Percentiles rank a stretch among this genome's conserved stretches.
These are phyloP conservation scores for Piliocolobus tephrosceles DNA, from an alignment of 2,113 vertebrate genomes.

Conservation along the genomic window DNA sequence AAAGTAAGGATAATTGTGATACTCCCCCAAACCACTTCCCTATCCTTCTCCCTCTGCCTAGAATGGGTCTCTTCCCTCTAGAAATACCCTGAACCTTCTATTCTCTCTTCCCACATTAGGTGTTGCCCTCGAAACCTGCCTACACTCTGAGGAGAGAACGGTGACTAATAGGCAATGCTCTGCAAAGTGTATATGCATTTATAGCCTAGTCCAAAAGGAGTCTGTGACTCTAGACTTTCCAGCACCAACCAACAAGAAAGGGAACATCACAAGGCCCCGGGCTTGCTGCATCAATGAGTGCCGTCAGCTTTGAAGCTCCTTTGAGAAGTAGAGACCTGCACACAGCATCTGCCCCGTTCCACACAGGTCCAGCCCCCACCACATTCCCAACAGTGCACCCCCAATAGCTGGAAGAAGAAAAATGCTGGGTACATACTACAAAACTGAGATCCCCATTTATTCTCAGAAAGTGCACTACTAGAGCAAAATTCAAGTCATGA, in stretches of 20 bases:
- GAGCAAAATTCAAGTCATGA: background rate
- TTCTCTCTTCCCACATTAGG: background rate
- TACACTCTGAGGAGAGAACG: background rate
- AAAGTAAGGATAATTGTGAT: background rate
- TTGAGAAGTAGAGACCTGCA: background rate
- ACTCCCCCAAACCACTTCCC: background rate
- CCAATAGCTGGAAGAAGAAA: background rate
- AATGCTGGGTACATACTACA: rapidly evolving
- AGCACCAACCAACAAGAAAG: background rate
- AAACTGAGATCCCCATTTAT: background rate
- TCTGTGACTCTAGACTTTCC: background rate
- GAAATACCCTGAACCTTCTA: background rate
- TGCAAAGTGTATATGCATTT: rapidly evolving
- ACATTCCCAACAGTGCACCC: background rate
- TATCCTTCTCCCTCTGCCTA: background rate
- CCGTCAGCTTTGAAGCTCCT: background rate
- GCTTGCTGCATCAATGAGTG: rapidly evolving
- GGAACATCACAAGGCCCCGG: background rate
- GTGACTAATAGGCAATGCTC: background rate
- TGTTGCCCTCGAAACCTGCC: background rate
- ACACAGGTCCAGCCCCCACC: too few relatives aligned
- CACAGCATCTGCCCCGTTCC: background rate
- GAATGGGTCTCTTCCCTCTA: background rate
- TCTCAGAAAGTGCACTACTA: background rate
- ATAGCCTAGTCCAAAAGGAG: background rate